phyloP scores from a whole-genome alignment of 2,888 invertebrate genomes.

The Hyppa rectilinea region DNA sequence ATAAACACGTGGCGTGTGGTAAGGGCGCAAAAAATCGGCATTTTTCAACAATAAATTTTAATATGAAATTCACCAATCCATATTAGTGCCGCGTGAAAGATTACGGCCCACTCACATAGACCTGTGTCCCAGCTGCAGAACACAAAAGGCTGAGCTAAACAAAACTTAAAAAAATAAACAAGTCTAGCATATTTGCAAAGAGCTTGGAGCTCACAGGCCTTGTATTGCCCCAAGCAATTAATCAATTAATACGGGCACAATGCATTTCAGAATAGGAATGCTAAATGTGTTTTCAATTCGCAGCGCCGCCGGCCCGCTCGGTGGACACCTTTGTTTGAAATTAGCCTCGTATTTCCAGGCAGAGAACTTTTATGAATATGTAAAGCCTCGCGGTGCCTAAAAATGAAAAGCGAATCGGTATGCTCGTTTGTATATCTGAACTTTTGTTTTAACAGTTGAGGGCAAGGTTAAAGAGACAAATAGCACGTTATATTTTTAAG shows the following conservation, averaged over 20 bases:
- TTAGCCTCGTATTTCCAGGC: constrained; percentile 19
- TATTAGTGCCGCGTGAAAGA: no score
- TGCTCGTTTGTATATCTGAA: background rate
- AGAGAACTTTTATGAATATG: constrained; percentile 25
- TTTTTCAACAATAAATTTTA: background rate
- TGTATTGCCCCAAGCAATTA: constrained; percentile 32
- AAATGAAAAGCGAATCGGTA: constrained; percentile 18
- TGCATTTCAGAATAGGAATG: constrained; percentile 25
- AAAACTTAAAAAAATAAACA: constrained; percentile 1
- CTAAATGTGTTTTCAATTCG: constrained; percentile 43
- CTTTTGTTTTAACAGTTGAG: background rate
- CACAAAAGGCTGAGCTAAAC: background rate
- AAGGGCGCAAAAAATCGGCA: no score
- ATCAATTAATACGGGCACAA: constrained; percentile 39
- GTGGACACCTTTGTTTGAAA: constrained; percentile 30
- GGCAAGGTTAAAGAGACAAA: background rate
- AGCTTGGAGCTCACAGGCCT: constrained; percentile 20
- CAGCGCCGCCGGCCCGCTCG: constrained; percentile 1
- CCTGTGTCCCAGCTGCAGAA: background rate
- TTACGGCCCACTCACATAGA: background rate
- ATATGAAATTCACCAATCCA: no score
- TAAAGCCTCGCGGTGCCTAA: background rate
- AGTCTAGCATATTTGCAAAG: background rate
- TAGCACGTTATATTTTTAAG: background rate
- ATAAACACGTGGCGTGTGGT: no score